These are phyloP conservation scores for Paratilapia polleni DNA, from an alignment of 2,113 vertebrate genomes.

Conservation along the genomic window DNA sequence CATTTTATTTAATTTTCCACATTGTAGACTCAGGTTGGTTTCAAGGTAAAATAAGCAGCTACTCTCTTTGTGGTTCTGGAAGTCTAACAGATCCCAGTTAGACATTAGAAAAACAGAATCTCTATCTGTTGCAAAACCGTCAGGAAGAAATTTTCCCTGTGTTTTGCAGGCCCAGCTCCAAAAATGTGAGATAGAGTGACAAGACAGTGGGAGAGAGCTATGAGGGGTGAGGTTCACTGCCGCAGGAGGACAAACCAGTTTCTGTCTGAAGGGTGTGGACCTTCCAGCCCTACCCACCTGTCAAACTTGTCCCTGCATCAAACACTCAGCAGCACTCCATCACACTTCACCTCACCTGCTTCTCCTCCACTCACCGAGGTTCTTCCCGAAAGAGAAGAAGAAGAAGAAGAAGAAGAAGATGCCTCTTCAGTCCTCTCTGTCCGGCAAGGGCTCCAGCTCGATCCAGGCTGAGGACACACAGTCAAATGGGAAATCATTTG, in stretches of 20 bases:
- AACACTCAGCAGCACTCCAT: constrained; percentile 20
- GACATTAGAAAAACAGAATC: background rate
- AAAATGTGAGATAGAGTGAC: constrained; percentile 15
- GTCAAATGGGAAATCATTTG: constrained; percentile 81
- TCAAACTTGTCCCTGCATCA: constrained; percentile 41
- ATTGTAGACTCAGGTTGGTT: background rate
- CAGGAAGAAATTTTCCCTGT: constrained; percentile 11
- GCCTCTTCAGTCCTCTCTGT: constrained; percentile 75
- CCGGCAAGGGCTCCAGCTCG: background rate
- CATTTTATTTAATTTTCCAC: background rate
- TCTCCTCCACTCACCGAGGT: background rate
- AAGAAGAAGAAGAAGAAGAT: constrained; percentile 74
- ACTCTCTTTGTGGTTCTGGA: background rate
- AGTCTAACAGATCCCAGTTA: background rate
- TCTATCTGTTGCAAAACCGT: background rate
- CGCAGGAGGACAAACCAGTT: constrained; percentile 77
- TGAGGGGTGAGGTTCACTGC: constrained; percentile 55
- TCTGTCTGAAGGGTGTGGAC: constrained; percentile 60
- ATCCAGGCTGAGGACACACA: constrained; percentile 65
- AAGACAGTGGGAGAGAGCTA: constrained; percentile 5
- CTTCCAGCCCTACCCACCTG: constrained; percentile 29
- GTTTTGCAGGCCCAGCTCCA: constrained; percentile 31
- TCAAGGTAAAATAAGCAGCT: background rate
- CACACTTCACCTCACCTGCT: constrained; percentile 29
- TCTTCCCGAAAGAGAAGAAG: background rate